Evolutionary conservation across 1,140 invertebrate genomes (phyloP), one percentile per base, ranked within the genome.

Genomic region (Tribolium madens): DNA sequence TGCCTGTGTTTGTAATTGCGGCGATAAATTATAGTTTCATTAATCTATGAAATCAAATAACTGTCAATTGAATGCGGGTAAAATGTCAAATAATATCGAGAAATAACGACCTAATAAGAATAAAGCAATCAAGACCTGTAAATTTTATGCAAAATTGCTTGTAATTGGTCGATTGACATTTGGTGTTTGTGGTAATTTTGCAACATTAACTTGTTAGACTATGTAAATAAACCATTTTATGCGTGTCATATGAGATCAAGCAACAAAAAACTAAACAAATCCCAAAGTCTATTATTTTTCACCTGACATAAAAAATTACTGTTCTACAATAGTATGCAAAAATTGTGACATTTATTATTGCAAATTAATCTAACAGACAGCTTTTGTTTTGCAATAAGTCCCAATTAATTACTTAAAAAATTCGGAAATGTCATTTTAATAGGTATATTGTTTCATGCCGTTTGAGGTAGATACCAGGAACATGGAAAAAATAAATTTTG

Each of bases 1-100:
- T 3, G 36, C 36, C 36, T 57, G 21, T 57, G 52, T 26, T 42
- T 2, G 4, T 57, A 57, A 57, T 57, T 57, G 18, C 36, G 6
- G 52, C 18, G 17, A 57, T 57, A 57, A 57, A 57, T 57, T 57
- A 57, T 18, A 26, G 17, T 57, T 57, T 57, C 17, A 57, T 57
- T 57, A 18, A 57, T 21, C 18, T 18, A 18, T 21, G 18, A 18
- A 57, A 57, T 57, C 52, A 18, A 21, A 57, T 57, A 57, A 26
- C 52, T 57, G 52, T 57, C 52, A 57, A 26, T 17, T 57, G 9
- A 18, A 57, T n/a, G n/a, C 52, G 17, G 18, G 52, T 21, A 18
- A 57, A 57, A 57, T 57, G 52, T 57, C 52, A 57, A 57, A 21
- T 57, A 57, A 57, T n/a, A 21, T 57, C 3, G 18, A 17, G 18